Evolutionary conservation across 2,888 invertebrate genomes (phyloP), one percentile per base, ranked within the genome.

Genomic region (Empis stercorea): DNA sequence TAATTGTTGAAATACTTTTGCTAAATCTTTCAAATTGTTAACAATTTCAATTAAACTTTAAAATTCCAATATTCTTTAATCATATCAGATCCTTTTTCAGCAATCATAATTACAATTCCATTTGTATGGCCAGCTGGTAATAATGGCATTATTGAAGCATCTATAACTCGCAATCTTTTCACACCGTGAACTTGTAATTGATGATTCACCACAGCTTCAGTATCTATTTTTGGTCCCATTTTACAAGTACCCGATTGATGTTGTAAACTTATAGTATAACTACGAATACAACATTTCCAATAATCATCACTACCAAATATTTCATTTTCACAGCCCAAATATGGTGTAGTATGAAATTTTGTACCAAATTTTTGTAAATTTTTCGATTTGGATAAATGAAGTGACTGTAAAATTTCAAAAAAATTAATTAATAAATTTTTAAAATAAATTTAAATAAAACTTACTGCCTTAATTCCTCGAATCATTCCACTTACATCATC

Each of bases 401-500:
- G 66, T 0, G 76, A 76, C 79, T n/a, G n/a, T 80, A 57, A 2
- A 60, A 64, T 9, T 5, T 43, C 30, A 38, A 30, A 10, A 27
- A 7, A 27, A 27, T 27, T 27, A 6, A 9, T 20, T 10, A 23
- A 15, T 11, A 14, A 45, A 30, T 32, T 13, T 30, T 15, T 17
- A 16, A 27, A 9, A 27, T 4, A 27, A 20, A 27, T 20, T 20
- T n/a, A 48, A 39, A 39, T 23, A 20, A 32, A 36, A 56, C 66
- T 68, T 63, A 84, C 86, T 73, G 81, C 71, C 60, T 81, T 77
- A 34, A 84, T 75, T 37, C 86, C 88, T 62, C 84, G 81, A 11
- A 85, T 74, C 68, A 89, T 73, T 6, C 80, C 78, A 16, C 72
- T 66, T n/a, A 87, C 58, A 62, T 94, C 93, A 27, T 78, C 75